Base-by-base conservation (phyloP, 1,140 invertebrate genomes). In the Scaptomyza hsui region DNA sequence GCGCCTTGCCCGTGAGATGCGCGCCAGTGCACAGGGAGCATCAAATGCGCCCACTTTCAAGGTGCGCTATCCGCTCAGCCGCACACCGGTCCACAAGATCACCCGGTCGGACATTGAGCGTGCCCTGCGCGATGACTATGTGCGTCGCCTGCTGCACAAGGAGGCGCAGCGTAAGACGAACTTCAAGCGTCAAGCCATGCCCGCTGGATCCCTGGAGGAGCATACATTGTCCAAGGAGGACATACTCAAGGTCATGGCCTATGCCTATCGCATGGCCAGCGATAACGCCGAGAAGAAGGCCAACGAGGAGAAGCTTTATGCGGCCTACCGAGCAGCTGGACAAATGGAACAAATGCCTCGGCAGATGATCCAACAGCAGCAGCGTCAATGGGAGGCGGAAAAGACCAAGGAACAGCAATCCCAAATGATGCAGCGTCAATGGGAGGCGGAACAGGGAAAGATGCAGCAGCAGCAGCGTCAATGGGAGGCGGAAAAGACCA, bases 81-180 rank as follows among this genome's bases (percentile, higher is more conserved):
- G 69, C 0, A 90, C 81, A 0, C 89, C 89, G 4, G 74, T 90
- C 0, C 82, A 90, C 26, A 89, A 90, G 69, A 90, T 90, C 57
- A 90, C 89, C 0, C 51, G 72, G 1, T 56, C 63, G 4, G 89
- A 90, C 29, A 89, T 90, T 35, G 89, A 90, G 60, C 77, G 68
- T 1, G 77, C 85, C 0, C 49, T 90, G 13, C 79, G 75, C 0
- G 89, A 90, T 15, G 89, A 90, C 35, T 80, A 75, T 12, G 81
- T 90, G 10, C 78, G 72, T 0, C 75, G 75, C 5, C 47, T 90
- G 55, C 21, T 90, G 1, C 60, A 78, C 26, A 83, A 74, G 65
- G 81, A 86, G 51, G 76, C 75, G 6, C 71, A 81, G 29, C 69
- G 77, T 13, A 81, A 67, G 47, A 32, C 35, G 29, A 60, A 42